Evolutionary conservation across 2,797 vertebrate species (phyloP).

Genomic region (Amniataba percoides): DNA sequence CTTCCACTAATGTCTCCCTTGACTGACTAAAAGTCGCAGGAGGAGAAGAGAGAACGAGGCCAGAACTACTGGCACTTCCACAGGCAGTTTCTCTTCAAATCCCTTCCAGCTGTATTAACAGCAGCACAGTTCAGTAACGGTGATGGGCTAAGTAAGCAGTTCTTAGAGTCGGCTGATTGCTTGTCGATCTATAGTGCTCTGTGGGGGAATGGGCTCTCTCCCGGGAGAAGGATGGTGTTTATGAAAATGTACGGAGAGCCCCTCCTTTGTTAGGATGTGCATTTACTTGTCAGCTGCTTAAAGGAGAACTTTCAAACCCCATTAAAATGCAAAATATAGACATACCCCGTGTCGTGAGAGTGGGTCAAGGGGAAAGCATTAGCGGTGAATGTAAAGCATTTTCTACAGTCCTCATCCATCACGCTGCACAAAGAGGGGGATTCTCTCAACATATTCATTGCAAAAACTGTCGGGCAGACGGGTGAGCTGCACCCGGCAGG

Average conservation of each 20-base stretch:
- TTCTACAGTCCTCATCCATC: slow-evolving; percentile 69
- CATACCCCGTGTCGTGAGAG: slow-evolving; percentile 25
- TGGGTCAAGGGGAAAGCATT: slow-evolving; percentile 69
- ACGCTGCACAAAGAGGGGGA: slow-evolving; percentile 58
- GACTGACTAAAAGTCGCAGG: slow-evolving; percentile 60
- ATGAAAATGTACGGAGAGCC: slow-evolving; percentile 39
- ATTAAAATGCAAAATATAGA: slow-evolving; percentile 73
- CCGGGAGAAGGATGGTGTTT: slow-evolving; percentile 52
- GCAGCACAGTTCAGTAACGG: slow-evolving; percentile 55
- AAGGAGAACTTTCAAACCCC: slow-evolving; percentile 44
- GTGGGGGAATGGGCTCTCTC: slow-evolving; percentile 23
- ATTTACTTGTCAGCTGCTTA: slow-evolving; percentile 59
- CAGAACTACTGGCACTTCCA: slow-evolving; percentile 54
- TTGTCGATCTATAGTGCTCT: slow-evolving; percentile 42
- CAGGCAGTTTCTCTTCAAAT: slow-evolving; percentile 49
- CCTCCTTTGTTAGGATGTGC: slow-evolving; percentile 52
- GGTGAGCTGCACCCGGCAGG: slow-evolving; percentile 50
- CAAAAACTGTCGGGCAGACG: slow-evolving; percentile 39
- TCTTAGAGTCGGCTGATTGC: slow-evolving; percentile 63
- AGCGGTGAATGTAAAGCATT: slow-evolving; percentile 53
- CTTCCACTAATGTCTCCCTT: slow-evolving; percentile 72
- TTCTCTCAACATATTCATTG: slow-evolving; percentile 67
- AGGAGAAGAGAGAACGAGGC: slow-evolving; percentile 57
- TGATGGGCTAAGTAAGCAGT: slow-evolving; percentile 63
- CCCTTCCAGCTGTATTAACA: slow-evolving; percentile 75